A percentile compares a stretch with the other conserved stretches of the same genome.
phyloP scores from a whole-genome alignment of 1,140 invertebrate species.

The Dendrolimus punctatus region DNA sequence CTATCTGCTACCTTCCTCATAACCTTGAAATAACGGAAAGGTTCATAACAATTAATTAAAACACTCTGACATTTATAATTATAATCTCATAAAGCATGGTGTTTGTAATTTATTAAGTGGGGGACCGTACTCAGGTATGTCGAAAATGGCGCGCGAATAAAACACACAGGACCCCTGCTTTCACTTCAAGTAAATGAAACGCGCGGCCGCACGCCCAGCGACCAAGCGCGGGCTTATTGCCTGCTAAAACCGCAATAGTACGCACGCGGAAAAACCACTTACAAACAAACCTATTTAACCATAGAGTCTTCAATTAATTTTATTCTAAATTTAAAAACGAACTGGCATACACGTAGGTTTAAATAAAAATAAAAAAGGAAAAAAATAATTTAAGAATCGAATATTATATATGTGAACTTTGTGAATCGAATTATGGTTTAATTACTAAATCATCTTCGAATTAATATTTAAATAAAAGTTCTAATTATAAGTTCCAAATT shows the following conservation, averaged over 20 bases:
- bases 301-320: no score
- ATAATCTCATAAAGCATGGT: constrained; percentile 15
- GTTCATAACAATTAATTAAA: no score
- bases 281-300: neutral
- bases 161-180: constrained; percentile 58
- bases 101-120: constrained; percentile 19
- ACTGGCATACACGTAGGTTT: neutral
- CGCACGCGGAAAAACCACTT: constrained; percentile 39
- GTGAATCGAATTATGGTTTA: constrained; percentile 1
- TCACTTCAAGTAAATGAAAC: constrained; percentile 62
- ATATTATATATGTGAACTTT: constrained; percentile 10
- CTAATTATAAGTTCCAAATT: constrained; percentile 5
- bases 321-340: constrained; percentile 8
- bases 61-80: constrained; percentile 17
- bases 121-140: constrained; percentile 48
- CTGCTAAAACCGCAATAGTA: constrained; percentile 28
- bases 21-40: no score
- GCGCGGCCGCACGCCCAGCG: constrained; percentile 35
- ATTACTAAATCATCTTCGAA: no score
- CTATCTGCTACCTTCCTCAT: no score
- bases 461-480: no score
- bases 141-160: constrained; percentile 62
- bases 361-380: neutral
- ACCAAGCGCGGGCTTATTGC: constrained; percentile 35
- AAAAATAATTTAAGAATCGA: constrained; percentile 14